These are phyloP conservation scores for Eupithecia insigniata DNA, from an alignment of 2,888 invertebrate species.

Conservation along the genomic window DNA sequence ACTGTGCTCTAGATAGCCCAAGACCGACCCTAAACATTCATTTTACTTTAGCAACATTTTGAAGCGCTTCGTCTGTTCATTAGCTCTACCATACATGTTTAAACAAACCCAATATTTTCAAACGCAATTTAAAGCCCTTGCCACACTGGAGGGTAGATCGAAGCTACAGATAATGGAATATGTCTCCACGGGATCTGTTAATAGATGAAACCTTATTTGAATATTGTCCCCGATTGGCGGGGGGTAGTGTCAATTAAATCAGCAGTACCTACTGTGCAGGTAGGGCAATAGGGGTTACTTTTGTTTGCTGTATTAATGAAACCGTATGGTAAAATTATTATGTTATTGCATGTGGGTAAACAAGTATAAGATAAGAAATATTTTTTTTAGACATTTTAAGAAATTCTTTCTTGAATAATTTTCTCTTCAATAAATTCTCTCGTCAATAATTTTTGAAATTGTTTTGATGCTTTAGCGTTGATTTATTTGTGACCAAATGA, in stretches of 20 bases:
- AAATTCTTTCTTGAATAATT: too few species aligned
- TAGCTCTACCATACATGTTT: not conserved
- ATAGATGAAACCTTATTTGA: slow-evolving; percentile 83
- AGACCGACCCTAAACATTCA: too few species aligned
- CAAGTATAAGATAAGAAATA: not conserved
- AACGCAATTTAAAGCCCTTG: slow-evolving; percentile 28
- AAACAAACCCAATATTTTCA: slow-evolving; percentile 6
- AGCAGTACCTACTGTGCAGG: slow-evolving; percentile 68
- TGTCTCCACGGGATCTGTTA: slow-evolving; percentile 77
- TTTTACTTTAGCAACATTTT: not conserved
- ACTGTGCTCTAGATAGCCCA: too few species aligned
- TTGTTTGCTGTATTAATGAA: slow-evolving; percentile 43
- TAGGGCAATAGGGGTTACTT: slow-evolving; percentile 50
- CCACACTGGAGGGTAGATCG: slow-evolving; percentile 70
- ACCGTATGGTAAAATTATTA: slow-evolving; percentile 22
- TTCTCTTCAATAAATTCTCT: too few species aligned
- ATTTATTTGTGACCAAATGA: not conserved
- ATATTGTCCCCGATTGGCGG: slow-evolving; percentile 77
- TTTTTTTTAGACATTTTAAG: too few species aligned
- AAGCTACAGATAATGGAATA: slow-evolving; percentile 77
- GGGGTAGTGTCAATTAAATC: slow-evolving; percentile 80
- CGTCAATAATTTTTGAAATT: too few species aligned
- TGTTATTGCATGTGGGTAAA: not conserved
- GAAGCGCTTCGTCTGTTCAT: not conserved
- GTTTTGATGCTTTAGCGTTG: not conserved